Conservation (phyloP, 2,888 invertebrate genomes). For the Platycheirus rosarum region DNA sequence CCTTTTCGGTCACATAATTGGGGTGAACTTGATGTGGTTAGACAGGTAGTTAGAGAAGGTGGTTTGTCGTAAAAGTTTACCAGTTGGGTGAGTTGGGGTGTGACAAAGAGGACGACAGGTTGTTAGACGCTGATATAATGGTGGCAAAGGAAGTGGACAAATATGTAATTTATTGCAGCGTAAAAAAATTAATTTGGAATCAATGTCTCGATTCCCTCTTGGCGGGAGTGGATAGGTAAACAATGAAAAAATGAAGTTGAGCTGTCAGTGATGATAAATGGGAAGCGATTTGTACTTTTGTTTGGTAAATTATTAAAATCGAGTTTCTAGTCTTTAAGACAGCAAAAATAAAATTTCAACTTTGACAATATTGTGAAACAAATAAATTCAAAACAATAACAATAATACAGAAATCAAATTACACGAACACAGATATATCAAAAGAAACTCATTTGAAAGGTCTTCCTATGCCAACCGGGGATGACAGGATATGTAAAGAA, state of each 20-base stretch:
- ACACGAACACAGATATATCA: constrained; percentile 59
- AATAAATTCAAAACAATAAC: background rate
- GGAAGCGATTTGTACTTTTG: background rate
- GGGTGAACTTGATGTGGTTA: constrained; percentile 11
- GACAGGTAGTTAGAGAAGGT: constrained; percentile 9
- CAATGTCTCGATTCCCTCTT: constrained; percentile 4
- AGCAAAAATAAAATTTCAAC: no score
- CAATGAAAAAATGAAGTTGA: background rate
- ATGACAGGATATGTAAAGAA: constrained; percentile 62
- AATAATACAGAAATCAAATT: constrained; percentile 7
- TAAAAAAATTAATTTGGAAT: constrained; percentile 23
- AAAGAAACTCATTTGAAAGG: constrained; percentile 63
- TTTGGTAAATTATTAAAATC: no score
- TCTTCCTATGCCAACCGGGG: constrained; percentile 9
- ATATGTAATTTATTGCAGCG: constrained; percentile 45
- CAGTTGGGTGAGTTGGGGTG: background rate
- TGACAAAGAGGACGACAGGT: constrained; percentile 29
- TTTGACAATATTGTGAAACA: no score
- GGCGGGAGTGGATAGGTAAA: background rate
- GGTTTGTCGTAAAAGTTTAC: constrained; percentile 13
- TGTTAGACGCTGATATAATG: constrained; percentile 8
- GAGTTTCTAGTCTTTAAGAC: no score
- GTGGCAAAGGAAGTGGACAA: constrained; percentile 36
- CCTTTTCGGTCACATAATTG: constrained; percentile 53
- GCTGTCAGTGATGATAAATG: background rate